A percentile compares a stretch with the other conserved stretches of the same genome.
phyloP scores from a whole-genome alignment of 2,888 invertebrate species.

The Clunio marinus region DNA sequence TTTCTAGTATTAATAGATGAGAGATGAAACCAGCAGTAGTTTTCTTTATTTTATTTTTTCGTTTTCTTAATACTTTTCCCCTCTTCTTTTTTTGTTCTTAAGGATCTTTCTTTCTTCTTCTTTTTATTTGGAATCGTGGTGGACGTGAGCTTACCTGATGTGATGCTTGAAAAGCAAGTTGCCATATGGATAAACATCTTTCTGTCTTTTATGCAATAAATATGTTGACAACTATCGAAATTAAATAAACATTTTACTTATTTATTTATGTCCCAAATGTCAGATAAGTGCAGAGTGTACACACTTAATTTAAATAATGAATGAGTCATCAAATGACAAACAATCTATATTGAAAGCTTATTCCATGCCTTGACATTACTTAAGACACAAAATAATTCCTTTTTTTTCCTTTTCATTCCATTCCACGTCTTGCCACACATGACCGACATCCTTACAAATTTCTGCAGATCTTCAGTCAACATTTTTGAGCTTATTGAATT shows the following conservation, averaged over 20 bases:
- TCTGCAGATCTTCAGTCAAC: slow-evolving; percentile 4
- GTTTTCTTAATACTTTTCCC: slow-evolving; percentile 12
- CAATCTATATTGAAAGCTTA: background rate
- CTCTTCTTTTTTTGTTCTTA: background rate
- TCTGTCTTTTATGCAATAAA: no score
- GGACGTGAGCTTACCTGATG: slow-evolving; percentile 20
- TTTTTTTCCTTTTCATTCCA: background rate
- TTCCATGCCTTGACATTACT: background rate
- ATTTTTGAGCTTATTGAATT: slow-evolving; percentile 26
- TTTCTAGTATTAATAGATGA: slow-evolving; percentile 37
- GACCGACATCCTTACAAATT: slow-evolving; percentile 10
- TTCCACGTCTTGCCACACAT: background rate
- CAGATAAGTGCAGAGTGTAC: no score
- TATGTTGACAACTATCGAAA: no score
- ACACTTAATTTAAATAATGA: no score
- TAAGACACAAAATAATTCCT: background rate
- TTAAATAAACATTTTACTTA: no score
- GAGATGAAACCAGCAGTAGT: slow-evolving; percentile 37
- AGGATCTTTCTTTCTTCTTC: background rate
- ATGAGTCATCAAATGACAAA: no score
- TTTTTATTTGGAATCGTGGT: background rate
- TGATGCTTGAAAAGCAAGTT: background rate
- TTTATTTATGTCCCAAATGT: no score
- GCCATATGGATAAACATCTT: background rate
- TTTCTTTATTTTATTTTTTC: no score